Base-by-base conservation (phyloP, 1,140 invertebrate species). In the Diprion similis region DNA sequence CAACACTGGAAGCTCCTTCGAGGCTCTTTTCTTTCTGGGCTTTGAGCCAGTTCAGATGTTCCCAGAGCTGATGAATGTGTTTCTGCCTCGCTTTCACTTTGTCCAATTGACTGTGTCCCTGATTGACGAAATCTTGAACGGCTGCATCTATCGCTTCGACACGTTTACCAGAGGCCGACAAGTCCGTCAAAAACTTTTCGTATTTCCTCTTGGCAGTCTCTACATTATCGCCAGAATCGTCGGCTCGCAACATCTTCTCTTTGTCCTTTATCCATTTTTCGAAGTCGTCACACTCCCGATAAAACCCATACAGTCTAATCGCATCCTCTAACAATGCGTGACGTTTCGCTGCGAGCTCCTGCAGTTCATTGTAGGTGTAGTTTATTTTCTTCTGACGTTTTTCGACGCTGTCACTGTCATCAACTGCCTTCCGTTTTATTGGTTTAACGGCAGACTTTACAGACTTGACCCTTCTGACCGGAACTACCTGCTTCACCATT, bases 211-310 rank as follows among this genome's bases (percentile, higher is more conserved):
- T 97, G 17, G 97, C 96, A 19, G 94, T 96, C 81, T 98, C 96
- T n/a, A 99, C 96, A 80, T 94, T 96, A 75, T 97, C 96, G 15
- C 92, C 90, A 13, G 92, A 92, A 78, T 98, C 97, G 73, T 97
- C 95, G 11, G 93, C 91, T 65, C 93, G 89, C 24, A 99, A 88
- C 86, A 98, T 91, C 81, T 95, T 94, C 85, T 98, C 96, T 83
- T 98, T 99, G 73, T 99, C 97, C 80, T 94, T 94, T 82, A 99
- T 98, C 98, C 98, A 99, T 77, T 94, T 94, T 86, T 99, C 97
- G 85, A 99, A 98, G 84, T 98, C 97, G 82, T 99, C 97, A 88
- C 98, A 99, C 84, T 99, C 97, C n/a, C 95, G 91, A 85, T 97
- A 98, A 89, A 99, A 99, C 46, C 94, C 94, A 85, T 97, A 99